Evolutionary conservation across 2,797 vertebrate species (phyloP).

Genomic region (Myoxocephalus aenaeus): DNA sequence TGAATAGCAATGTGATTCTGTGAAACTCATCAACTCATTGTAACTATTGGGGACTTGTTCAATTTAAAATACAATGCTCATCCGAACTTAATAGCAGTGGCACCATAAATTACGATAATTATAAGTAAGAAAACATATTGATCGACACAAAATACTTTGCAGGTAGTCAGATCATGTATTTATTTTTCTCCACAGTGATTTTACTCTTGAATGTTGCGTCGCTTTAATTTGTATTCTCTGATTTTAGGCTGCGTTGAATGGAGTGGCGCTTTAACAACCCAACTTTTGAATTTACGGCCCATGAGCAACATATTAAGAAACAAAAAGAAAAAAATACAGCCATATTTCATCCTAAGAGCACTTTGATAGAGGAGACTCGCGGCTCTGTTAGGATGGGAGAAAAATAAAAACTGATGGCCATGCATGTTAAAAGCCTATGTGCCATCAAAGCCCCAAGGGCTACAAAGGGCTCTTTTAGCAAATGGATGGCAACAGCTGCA

Average conservation of each 20-base stretch:
- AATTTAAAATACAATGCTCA: not conserved
- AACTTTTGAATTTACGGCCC: constrained; percentile 17
- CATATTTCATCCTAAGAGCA: constrained; percentile 49
- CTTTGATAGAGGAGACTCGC: constrained; percentile 54
- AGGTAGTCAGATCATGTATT: not conserved
- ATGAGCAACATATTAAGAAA: constrained; percentile 20
- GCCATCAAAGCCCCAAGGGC: constrained; percentile 78
- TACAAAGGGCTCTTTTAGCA: constrained; percentile 80
- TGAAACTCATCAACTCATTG: constrained; percentile 12
- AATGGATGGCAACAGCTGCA: constrained; percentile 81
- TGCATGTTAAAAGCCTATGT: constrained; percentile 80
- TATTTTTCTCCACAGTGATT: not conserved
- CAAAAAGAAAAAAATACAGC: constrained; percentile 5
- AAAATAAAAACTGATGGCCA: constrained; percentile 45
- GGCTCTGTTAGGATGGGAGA: constrained; percentile 40
- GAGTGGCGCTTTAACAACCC: constrained; percentile 28
- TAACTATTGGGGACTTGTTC: not conserved
- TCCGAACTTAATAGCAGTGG: not conserved
- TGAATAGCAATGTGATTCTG: not conserved
- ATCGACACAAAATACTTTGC: not conserved
- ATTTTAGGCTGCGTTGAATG: constrained; percentile 6
- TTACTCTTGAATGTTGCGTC: not conserved
- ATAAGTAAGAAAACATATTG: not conserved
- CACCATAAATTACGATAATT: not conserved
- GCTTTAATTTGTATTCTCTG: constrained; percentile 21